These are phyloP conservation scores for Colletes gigas DNA, from an alignment of 1,140 invertebrate genomes.

Conservation along the genomic window DNA sequence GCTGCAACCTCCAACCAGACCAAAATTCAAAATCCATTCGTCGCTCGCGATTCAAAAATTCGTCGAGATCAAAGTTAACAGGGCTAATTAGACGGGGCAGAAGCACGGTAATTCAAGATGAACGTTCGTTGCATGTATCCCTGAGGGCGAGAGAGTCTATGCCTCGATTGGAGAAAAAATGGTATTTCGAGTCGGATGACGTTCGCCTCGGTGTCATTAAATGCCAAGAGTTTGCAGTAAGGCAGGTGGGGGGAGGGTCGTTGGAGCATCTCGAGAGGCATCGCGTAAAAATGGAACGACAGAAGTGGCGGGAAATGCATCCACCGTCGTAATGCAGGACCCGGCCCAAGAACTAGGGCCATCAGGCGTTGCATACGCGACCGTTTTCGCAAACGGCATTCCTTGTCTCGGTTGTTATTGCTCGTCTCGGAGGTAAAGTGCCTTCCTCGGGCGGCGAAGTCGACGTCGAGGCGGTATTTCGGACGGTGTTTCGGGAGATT, in stretches of 20 bases:
- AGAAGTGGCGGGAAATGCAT: conserved; percentile 36
- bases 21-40: no score
- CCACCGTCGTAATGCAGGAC: conserved; percentile 26
- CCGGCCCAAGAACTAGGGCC: background rate
- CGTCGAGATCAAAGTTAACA: no score
- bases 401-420: conserved; percentile 37
- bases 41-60: no score
- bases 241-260: background rate
- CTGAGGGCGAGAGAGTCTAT: no score
- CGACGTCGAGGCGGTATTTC: background rate
- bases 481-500: background rate
- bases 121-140: no score
- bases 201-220: conserved; percentile 6
- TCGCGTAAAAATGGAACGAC: conserved; percentile 35
- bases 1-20: no score
- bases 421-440: background rate
- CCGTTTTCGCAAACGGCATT: conserved; percentile 28
- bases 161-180: no score
- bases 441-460: background rate
- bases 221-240: conserved; percentile 12
- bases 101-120: no score
- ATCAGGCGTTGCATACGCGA: background rate
- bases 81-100: no score
- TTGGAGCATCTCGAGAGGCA: conserved; percentile 1
- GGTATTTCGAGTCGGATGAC: background rate